A percentile compares a stretch with the other conserved stretches of the same genome.
These are phyloP conservation scores for Morelia viridis DNA, from an alignment of 2,797 vertebrate genomes.

Conservation along the genomic window DNA sequence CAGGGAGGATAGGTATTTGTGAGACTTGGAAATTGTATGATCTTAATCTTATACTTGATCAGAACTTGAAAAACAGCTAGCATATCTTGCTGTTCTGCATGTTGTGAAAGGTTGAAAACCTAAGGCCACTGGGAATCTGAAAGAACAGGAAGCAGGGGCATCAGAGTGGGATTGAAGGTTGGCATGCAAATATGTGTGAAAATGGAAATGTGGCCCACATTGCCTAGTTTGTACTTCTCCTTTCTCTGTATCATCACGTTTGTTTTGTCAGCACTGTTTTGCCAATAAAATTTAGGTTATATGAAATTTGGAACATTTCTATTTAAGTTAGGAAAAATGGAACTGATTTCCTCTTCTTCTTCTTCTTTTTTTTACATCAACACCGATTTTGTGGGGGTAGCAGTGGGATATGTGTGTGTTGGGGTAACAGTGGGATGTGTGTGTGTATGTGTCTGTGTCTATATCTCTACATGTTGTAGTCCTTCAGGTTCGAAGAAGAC, in stretches of 20 bases:
- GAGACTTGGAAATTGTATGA: not conserved
- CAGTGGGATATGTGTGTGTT: no score
- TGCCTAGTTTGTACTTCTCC: not conserved
- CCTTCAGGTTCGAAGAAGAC: no score
- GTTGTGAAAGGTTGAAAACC: not conserved
- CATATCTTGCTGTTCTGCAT: not conserved
- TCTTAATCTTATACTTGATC: not conserved
- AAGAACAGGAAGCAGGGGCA: not conserved
- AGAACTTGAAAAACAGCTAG: not conserved
- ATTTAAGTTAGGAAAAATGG: not conserved
- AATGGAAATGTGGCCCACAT: not conserved
- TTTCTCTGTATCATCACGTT: not conserved
- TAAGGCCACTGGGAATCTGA: not conserved
- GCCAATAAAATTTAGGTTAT: not conserved
- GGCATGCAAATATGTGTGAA: not conserved
- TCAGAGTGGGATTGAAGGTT: not conserved
- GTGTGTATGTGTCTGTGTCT: not conserved
- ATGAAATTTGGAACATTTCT: not conserved
- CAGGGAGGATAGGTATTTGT: not conserved
- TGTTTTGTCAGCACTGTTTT: not conserved
- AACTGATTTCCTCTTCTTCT: not conserved
- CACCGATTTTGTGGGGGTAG: not conserved
- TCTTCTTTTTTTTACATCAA: not conserved
- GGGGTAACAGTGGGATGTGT: no score
- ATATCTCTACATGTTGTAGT: no score